Evolutionary conservation across 2,113 vertebrate species (phyloP).

Genomic region (Cisticola juncidis): DNA sequence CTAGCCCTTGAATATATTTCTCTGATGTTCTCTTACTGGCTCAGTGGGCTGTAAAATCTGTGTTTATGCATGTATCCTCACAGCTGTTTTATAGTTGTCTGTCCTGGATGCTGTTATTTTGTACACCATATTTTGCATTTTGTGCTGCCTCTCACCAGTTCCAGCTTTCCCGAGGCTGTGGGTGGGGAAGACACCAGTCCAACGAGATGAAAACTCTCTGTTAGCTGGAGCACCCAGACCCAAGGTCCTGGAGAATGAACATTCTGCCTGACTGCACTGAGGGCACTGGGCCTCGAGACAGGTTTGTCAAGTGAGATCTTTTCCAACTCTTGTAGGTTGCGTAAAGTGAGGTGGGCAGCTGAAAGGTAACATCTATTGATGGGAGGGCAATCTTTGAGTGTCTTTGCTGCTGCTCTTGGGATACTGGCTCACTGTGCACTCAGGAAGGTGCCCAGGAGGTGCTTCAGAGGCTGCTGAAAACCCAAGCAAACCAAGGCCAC

Average conservation of each 20-base stretch:
- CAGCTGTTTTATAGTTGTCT: not conserved
- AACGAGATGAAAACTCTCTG: not conserved
- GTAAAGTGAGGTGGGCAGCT: not conserved
- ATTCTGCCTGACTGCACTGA: not conserved
- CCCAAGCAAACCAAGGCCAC: not conserved
- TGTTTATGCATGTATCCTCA: not conserved
- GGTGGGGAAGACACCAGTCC: not conserved
- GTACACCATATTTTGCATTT: not conserved
- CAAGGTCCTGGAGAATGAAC: not conserved
- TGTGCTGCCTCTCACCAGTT: not conserved
- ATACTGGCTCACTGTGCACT: not conserved
- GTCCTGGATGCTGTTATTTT: not conserved
- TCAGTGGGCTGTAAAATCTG: not conserved
- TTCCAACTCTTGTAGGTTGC: not conserved
- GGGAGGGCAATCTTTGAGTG: not conserved
- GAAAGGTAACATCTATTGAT: not conserved
- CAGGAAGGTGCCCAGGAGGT: not conserved
- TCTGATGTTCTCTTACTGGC: not conserved
- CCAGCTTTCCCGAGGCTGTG: not conserved
- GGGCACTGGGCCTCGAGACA: not conserved
- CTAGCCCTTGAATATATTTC: not conserved
- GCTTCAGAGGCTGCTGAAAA: not conserved
- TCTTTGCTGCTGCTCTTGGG: not conserved
- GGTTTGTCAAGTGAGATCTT: not conserved
- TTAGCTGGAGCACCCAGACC: not conserved